phyloP scores from a whole-genome alignment of 1,140 invertebrate species.

The Geopemphigus sp. region DNA sequence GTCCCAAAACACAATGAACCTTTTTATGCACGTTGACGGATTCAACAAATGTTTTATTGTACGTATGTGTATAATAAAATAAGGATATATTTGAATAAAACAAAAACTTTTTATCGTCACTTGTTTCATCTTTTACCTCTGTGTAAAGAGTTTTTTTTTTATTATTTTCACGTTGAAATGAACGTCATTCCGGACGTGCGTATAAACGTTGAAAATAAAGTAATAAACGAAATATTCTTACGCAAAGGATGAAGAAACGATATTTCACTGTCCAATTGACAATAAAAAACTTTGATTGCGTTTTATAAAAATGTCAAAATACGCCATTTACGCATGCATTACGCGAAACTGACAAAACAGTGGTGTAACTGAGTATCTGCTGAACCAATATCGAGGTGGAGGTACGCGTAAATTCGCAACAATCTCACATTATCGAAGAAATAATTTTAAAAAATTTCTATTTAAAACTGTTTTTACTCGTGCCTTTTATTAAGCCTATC shows the following conservation, averaged over 20 bases:
- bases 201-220: conserved; percentile 1
- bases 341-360: too few species aligned
- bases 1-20: not conserved
- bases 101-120: conserved; percentile 23
- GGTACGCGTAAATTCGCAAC: too few species aligned
- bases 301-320: too few species aligned
- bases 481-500: too few species aligned
- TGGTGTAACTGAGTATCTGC: too few species aligned
- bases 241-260: not conserved
- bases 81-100: not conserved
- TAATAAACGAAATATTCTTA: not conserved
- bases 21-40: conserved; percentile 10
- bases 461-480: too few species aligned
- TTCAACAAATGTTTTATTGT: conserved; percentile 10
- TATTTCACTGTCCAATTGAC: too few species aligned
- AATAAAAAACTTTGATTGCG: too few species aligned
- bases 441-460: too few species aligned
- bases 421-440: too few species aligned
- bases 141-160: not conserved
- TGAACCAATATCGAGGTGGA: too few species aligned
- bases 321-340: too few species aligned
- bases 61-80: not conserved
- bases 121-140: conserved; percentile 20
- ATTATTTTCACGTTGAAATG: not conserved
- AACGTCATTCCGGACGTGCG: not conserved